These are phyloP conservation scores for Tetrao urogallus DNA, from an alignment of 2,113 vertebrate genomes.

Conservation along the genomic window DNA sequence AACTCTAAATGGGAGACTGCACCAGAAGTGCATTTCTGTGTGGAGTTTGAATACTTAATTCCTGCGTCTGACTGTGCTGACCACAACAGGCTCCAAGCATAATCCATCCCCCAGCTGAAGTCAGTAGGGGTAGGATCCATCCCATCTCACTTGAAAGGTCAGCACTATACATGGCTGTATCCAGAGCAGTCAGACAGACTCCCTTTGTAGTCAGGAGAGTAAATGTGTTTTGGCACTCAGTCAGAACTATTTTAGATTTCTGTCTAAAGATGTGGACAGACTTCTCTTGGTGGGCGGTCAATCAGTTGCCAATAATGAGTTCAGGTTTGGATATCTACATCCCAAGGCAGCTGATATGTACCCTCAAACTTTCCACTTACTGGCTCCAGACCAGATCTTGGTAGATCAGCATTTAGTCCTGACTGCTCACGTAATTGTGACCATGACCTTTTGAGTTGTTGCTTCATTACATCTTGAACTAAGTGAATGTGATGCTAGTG, in stretches of 20 bases:
- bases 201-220: background rate
- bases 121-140: background rate
- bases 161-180: accelerated
- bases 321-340: background rate
- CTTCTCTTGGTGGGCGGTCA: accelerated
- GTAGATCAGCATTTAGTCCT: background rate
- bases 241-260: constrained; percentile 7
- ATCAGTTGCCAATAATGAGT: constrained; percentile 12
- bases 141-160: background rate
- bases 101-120: accelerated
- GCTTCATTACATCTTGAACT: background rate
- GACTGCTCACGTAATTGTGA: background rate
- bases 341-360: background rate
- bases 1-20: background rate
- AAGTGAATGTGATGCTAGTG: background rate
- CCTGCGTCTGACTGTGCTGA: background rate
- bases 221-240: constrained; percentile 12
- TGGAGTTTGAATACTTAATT: background rate
- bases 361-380: constrained; percentile 40
- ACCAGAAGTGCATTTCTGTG: background rate
- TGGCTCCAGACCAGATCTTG: constrained; percentile 14
- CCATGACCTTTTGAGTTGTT: background rate
- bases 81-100: background rate
- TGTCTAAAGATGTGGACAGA: background rate
- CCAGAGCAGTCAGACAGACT: background rate